Conservation (phyloP, 1,140 invertebrate species). For the Mylabris phalerata region DNA sequence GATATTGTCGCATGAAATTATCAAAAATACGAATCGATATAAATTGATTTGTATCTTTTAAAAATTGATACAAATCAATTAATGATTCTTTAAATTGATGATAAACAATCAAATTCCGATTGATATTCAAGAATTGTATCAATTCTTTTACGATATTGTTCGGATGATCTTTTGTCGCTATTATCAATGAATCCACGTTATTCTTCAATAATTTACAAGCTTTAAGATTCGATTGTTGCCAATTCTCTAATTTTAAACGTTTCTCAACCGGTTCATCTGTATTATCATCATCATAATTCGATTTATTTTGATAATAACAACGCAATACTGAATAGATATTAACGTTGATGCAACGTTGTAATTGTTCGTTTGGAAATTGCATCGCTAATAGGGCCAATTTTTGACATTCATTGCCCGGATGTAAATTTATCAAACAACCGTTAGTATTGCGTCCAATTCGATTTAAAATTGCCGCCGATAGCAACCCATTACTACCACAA, state of each 20-base stretch:
- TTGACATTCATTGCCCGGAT: conserved; percentile 70
- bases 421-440: conserved; percentile 66
- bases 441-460: conserved; percentile 56
- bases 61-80: conserved; percentile 66
- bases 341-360: conserved; percentile 57
- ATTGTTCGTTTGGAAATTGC: conserved; percentile 63
- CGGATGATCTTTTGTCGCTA: conserved; percentile 80
- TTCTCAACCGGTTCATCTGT: conserved; percentile 18
- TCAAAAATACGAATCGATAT: conserved; percentile 71
- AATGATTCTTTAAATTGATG: conserved; percentile 72
- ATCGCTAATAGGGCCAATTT: conserved; percentile 70
- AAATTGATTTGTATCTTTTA: conserved; percentile 64
- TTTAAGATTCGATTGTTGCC: conserved; percentile 57
- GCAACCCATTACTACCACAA: conserved; percentile 73
- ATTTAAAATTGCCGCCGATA: conserved; percentile 74
- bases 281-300: conserved; percentile 18
- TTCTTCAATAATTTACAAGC: conserved; percentile 50
- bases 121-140: conserved; percentile 66
- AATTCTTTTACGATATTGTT: conserved; percentile 66
- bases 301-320: conserved; percentile 51
- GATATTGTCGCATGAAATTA: conserved; percentile 84
- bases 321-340: conserved; percentile 68
- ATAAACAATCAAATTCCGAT: conserved; percentile 79
- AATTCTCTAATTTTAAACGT: conserved; percentile 37
- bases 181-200: conserved; percentile 71